Conservation (phyloP, 2,113 vertebrate species). For the Passer domesticus region DNA sequence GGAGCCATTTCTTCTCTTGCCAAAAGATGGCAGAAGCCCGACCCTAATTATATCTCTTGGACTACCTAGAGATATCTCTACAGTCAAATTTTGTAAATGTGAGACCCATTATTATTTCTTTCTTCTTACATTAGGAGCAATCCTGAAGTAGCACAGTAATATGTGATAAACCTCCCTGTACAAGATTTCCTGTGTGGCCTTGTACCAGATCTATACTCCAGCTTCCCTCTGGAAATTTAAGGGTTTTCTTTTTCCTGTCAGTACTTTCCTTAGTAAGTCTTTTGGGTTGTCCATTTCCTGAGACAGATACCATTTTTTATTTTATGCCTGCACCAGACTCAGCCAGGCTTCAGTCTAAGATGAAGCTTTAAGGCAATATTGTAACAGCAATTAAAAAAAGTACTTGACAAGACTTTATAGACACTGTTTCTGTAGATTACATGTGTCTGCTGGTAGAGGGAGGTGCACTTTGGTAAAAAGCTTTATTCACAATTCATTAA, state of each 20-base stretch:
- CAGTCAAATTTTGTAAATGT: neutral
- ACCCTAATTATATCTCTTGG: neutral
- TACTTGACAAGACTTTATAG: neutral
- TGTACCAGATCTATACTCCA: neutral
- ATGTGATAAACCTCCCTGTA: neutral
- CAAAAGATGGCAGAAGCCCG: neutral
- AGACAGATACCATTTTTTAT: neutral
- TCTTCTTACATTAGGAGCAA: neutral
- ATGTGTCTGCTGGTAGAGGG: neutral
- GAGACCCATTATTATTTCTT: neutral
- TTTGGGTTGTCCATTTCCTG: neutral
- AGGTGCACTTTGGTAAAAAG: conserved; percentile 27
- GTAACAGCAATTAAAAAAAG: neutral
- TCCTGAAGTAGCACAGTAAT: neutral
- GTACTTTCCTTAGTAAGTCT: neutral
- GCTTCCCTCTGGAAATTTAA: neutral
- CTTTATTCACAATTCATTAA: conserved; percentile 40
- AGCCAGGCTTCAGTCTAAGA: neutral
- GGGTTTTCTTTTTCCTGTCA: conserved; percentile 3
- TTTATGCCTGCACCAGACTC: neutral
- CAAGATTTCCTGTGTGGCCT: neutral
- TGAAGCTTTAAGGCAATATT: neutral
- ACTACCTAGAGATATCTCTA: neutral
- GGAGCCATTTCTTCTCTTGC: neutral
- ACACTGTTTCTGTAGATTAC: neutral